phyloP scores from a whole-genome alignment of 2,888 invertebrate species.

The Mythimna impura region DNA sequence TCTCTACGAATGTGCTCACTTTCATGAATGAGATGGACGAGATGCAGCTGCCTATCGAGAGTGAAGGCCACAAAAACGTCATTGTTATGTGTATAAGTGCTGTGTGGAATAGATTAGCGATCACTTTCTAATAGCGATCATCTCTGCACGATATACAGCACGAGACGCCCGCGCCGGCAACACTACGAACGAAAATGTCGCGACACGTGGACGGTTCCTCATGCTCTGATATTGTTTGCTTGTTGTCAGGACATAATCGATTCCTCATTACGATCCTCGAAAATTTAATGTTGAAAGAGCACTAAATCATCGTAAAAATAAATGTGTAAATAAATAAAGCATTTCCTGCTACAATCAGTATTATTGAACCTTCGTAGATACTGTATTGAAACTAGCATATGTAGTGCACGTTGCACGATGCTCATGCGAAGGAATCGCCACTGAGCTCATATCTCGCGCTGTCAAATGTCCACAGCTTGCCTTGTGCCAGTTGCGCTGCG shows the following conservation, averaged over 20 bases:
- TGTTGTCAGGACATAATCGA: no score
- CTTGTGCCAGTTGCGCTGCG: conserved; percentile 65
- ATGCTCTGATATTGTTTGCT: background rate
- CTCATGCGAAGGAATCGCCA: background rate
- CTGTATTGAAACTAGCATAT: background rate
- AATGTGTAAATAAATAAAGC: background rate
- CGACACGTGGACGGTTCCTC: background rate
- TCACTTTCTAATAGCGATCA: conserved; percentile 54
- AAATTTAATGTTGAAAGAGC: background rate
- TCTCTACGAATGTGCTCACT: conserved; percentile 7
- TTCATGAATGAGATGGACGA: conserved; percentile 24
- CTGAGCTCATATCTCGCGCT: conserved; percentile 13
- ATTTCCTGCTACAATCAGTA: background rate
- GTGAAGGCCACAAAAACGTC: conserved; percentile 48
- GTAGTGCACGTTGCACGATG: background rate
- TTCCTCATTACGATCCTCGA: no score
- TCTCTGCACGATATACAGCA: conserved; percentile 43
- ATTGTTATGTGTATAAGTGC: conserved; percentile 21
- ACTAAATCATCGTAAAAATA: background rate
- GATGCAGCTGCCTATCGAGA: conserved; percentile 32
- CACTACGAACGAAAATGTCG: background rate
- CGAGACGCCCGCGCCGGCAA: background rate
- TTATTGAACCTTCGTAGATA: background rate
- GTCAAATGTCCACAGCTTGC: conserved; percentile 69
- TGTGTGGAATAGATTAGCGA: conserved; percentile 43